A percentile compares a stretch with the other conserved stretches of the same genome.
Conservation (phyloP, 2,888 invertebrate species). For the Cephus nigrinus region DNA sequence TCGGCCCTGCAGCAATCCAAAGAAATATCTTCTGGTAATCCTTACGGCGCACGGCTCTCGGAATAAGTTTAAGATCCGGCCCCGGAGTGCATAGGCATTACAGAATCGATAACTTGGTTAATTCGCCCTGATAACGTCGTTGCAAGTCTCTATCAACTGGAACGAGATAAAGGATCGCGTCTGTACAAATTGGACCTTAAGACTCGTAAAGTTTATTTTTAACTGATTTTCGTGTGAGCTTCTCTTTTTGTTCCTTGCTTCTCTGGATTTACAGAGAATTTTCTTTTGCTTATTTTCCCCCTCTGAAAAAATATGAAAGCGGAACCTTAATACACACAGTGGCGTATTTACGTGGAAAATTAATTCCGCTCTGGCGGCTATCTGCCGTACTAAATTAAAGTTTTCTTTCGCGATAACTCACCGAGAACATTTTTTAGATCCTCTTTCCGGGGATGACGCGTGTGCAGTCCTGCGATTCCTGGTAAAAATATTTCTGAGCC, state of each 20-base stretch:
- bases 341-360: neutral
- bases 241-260: neutral
- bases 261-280: too few relatives aligned
- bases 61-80: neutral
- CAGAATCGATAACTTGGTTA: neutral
- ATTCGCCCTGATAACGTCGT: neutral
- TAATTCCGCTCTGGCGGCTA: neutral
- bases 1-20: neutral
- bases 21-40: conserved; percentile 25
- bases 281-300: neutral
- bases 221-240: neutral
- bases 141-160: neutral
- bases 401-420: neutral
- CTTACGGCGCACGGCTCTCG: conserved; percentile 23
- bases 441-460: neutral
- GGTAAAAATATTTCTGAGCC: neutral
- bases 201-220: neutral
- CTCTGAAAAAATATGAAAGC: neutral
- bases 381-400: neutral
- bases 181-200: neutral
- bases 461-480: too few relatives aligned
- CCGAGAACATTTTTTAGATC: neutral
- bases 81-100: neutral
- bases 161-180: neutral
- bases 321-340: neutral